Evolutionary conservation across 2,797 vertebrate genomes (phyloP).

Genomic region (Oryzias sinensis): DNA sequence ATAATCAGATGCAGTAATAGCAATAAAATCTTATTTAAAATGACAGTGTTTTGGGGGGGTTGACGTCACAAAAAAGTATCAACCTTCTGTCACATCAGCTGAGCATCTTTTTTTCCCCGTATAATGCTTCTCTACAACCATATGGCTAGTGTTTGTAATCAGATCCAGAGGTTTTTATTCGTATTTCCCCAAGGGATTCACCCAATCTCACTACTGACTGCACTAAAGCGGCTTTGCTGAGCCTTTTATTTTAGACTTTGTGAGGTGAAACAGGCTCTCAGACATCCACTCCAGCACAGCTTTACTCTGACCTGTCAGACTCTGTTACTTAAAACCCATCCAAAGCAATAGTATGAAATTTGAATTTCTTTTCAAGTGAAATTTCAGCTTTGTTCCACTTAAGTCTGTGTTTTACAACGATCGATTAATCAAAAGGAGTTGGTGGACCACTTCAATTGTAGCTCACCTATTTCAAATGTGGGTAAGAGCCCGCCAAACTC

Average conservation of each 20-base stretch:
- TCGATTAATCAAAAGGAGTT: background rate
- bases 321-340: background rate
- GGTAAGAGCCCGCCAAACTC: background rate
- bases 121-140: background rate
- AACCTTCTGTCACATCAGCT: conserved; percentile 13
- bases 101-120: background rate
- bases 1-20: conserved; percentile 15
- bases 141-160: conserved; percentile 35
- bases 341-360: background rate
- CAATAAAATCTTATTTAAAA: no score
- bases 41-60: no score
- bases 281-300: conserved; percentile 17
- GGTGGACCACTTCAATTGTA: background rate
- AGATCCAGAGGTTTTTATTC: conserved; percentile 47
- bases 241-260: conserved; percentile 47
- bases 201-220: conserved; percentile 50
- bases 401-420: background rate
- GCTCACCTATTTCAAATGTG: background rate
- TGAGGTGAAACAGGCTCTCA: conserved; percentile 40
- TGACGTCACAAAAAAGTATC: background rate
- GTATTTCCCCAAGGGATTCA: conserved; percentile 31
- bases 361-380: background rate
- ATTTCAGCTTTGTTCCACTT: background rate
- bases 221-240: conserved; percentile 55
- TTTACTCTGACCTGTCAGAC: conserved; percentile 8